Base-by-base conservation (phyloP, 1,140 invertebrate genomes). In the Ceratina calcarata region DNA sequence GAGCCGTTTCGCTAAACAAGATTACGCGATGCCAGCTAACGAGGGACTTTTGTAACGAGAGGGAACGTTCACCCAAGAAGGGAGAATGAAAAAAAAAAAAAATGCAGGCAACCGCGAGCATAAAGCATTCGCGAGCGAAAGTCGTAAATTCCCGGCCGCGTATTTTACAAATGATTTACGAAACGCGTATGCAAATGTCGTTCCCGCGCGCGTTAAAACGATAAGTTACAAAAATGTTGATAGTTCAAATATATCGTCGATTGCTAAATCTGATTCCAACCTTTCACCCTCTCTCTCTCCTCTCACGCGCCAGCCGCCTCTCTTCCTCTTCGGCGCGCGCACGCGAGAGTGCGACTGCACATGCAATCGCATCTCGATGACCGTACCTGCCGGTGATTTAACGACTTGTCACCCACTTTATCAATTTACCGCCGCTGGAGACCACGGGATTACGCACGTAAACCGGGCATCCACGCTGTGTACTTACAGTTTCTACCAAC, bases 371-470 rank as follows among this genome's bases (percentile, higher is more conserved):
- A 70, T 82, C 86, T 88, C 87, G 82, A 85, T 83, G 87, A 90
- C 84, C 84, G 85, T 83, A 81, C 73, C 74, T 62, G 73, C 72
- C 18, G 79, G 87, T 91, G 90, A 91, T 92, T 92, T 91, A 91
- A 91, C 89, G 89, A 90, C 88, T 91, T 92, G 91, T 92, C 91
- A 90, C 85, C 88, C 80, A 90, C 89, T 91, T 91, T 91, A 91
- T 92, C 90, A 92, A 91, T 92, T 91, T 88, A 83, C 87, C 89
- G 77, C 80, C 84, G 83, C 58, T 82, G 76, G 83, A 85, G 73
- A 80, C 80, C 72, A 58, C 67, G 64, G 68, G 55, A 76, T 80
- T 78, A 86, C 62, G 79, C 77, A 79, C 82, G 76, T 62, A 65
- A 83, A 85, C 65, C 61, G 72, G 22, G 55, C 77, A 64, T 76